phyloP scores from a whole-genome alignment of 1,140 invertebrate genomes.

The Cheumatopsyche charites region DNA sequence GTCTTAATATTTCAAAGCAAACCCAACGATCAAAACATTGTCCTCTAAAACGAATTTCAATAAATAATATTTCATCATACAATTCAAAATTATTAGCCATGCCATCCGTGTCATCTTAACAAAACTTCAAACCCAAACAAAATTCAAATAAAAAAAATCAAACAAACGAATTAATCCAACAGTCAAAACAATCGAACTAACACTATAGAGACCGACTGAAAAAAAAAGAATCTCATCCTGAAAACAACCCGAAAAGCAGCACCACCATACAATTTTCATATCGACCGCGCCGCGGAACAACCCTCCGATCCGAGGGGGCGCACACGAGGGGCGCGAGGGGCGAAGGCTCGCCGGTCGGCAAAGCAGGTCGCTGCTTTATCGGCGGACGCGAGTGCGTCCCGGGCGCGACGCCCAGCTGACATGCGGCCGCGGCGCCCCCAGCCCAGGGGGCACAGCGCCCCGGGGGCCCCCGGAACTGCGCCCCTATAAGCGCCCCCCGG shows the following conservation, averaged over 20 bases:
- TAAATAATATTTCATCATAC: no score
- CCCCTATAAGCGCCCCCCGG: no score
- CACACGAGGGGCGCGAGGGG: constrained; percentile 29
- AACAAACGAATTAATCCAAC: no score
- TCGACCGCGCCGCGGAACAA: constrained; percentile 27
- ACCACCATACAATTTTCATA: constrained; percentile 30
- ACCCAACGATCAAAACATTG: no score
- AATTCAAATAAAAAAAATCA: no score
- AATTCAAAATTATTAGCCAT: no score
- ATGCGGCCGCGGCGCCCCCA: constrained; percentile 18
- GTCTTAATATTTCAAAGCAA: no score
- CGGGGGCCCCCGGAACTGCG: not conserved
- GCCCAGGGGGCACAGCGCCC: not conserved
- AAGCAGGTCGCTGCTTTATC: not conserved
- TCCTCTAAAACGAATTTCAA: no score
- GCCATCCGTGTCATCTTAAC: no score
- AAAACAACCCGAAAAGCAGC: not conserved
- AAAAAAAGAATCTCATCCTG: no score
- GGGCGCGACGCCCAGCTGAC: constrained; percentile 16
- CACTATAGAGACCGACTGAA: not conserved
- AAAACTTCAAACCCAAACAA: no score
- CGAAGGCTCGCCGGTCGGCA: constrained; percentile 21
- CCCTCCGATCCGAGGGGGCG: no score
- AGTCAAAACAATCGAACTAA: not conserved
- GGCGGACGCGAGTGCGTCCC: constrained; percentile 5